phyloP scores from a whole-genome alignment of 2,113 vertebrate species.

The Caloenas nicobarica region DNA sequence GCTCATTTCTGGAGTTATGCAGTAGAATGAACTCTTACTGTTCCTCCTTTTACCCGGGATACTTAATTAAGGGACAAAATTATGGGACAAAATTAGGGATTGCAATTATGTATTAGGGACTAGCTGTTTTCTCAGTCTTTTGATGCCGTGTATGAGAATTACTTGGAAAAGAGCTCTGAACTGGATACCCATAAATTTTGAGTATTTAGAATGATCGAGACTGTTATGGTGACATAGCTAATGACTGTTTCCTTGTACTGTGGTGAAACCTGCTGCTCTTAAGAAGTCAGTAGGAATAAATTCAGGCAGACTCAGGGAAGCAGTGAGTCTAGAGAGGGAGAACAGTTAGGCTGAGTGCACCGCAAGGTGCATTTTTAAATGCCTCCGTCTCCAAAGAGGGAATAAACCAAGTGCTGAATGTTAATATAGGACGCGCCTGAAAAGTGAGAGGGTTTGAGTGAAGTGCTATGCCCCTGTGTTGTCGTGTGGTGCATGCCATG shows the following conservation, averaged over 20 bases:
- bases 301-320: background rate
- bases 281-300: background rate
- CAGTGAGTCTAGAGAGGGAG: background rate
- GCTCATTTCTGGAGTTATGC: background rate
- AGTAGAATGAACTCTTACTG: background rate
- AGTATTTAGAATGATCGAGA: background rate
- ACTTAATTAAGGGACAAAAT: background rate
- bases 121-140: background rate
- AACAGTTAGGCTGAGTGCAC: background rate
- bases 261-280: background rate
- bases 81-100: background rate
- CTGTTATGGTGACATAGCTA: background rate
- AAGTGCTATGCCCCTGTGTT: background rate
- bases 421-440: background rate
- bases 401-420: background rate
- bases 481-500: background rate
- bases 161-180: background rate
- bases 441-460: background rate
- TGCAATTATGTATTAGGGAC: background rate
- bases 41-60: background rate
- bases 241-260: background rate
- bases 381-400: background rate
- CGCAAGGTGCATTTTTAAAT: background rate
- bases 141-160: background rate
- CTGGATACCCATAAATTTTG: background rate